These are phyloP conservation scores for Enteromius radiatus DNA, from an alignment of 2,797 vertebrate species.

Conservation along the genomic window DNA sequence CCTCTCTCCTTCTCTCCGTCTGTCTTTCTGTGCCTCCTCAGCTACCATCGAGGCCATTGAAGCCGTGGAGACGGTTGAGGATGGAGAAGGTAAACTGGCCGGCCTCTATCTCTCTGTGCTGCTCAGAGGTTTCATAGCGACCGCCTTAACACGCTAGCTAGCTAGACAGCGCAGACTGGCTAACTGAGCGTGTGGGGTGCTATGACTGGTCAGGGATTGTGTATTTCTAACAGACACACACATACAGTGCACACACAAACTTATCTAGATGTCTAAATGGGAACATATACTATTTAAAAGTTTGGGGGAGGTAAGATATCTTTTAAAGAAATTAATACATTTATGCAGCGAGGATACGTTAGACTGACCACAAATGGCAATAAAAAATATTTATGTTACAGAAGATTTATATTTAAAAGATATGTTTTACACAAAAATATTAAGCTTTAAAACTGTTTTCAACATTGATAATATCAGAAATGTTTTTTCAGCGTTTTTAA, in stretches of 20 bases:
- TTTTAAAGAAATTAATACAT: not conserved
- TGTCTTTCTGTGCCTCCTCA: slow-evolving; percentile 68
- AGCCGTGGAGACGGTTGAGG: slow-evolving; percentile 83
- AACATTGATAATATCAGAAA: not conserved
- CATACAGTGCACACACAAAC: not conserved
- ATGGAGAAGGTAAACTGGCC: slow-evolving; percentile 81
- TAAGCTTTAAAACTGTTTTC: not conserved
- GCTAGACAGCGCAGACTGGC: slow-evolving; percentile 43
- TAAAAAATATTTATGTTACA: not conserved
- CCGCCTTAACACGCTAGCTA: slow-evolving; percentile 32
- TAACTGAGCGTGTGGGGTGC: slow-evolving; percentile 43
- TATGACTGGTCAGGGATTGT: slow-evolving; percentile 53
- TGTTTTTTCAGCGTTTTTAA: too few species aligned
- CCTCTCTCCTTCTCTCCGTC: slow-evolving; percentile 52
- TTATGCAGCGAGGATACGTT: not conserved
- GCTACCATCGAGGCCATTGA: slow-evolving; percentile 88
- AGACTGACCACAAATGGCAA: not conserved
- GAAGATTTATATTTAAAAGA: not conserved
- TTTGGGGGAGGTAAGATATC: not conserved
- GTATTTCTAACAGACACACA: slow-evolving; percentile 4
- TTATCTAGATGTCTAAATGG: not conserved
- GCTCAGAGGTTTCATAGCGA: slow-evolving; percentile 59
- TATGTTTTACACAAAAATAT: not conserved
- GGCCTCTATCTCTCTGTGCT: slow-evolving; percentile 55
- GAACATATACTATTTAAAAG: not conserved